These are phyloP conservation scores for Urocynchramus pylzowi DNA, from an alignment of 2,113 vertebrate genomes.

Conservation along the genomic window DNA sequence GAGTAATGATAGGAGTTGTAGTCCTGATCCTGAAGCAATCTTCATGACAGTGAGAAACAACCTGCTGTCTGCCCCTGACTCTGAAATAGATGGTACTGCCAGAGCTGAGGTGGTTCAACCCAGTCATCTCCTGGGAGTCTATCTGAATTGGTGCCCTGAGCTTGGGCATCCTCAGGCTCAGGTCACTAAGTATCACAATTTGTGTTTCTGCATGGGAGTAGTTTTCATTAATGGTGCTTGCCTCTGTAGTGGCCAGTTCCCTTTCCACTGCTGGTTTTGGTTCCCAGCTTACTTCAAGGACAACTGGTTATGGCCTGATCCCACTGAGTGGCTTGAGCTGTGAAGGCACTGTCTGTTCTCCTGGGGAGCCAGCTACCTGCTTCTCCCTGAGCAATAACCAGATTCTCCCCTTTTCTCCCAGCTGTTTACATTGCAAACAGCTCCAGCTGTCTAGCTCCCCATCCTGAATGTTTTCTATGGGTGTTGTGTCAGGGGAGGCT, in stretches of 20 bases:
- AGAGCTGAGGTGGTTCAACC: background rate
- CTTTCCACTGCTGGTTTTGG: background rate
- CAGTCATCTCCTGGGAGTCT: background rate
- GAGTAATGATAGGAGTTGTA: background rate
- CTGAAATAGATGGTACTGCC: background rate
- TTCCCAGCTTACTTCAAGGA: background rate
- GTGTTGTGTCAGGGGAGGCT: background rate
- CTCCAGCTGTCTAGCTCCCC: background rate
- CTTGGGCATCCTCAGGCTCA: background rate
- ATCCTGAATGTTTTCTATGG: background rate
- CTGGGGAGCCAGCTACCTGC: background rate
- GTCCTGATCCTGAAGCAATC: background rate
- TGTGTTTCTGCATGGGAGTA: background rate
- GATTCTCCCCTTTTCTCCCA: background rate
- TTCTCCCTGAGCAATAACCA: background rate
- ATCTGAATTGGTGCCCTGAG: accelerated
- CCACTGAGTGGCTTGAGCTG: background rate
- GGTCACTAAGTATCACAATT: background rate
- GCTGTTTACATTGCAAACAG: background rate
- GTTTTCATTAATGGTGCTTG: background rate
- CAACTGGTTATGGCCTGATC: background rate
- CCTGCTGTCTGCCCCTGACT: background rate
- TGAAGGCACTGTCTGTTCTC: background rate
- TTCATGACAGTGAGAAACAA: background rate
- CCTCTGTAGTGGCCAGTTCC: background rate